Evolutionary conservation across 1,140 invertebrate genomes (phyloP), one percentile per base, ranked within the genome.

Genomic region (Drosophila persimilis): DNA sequence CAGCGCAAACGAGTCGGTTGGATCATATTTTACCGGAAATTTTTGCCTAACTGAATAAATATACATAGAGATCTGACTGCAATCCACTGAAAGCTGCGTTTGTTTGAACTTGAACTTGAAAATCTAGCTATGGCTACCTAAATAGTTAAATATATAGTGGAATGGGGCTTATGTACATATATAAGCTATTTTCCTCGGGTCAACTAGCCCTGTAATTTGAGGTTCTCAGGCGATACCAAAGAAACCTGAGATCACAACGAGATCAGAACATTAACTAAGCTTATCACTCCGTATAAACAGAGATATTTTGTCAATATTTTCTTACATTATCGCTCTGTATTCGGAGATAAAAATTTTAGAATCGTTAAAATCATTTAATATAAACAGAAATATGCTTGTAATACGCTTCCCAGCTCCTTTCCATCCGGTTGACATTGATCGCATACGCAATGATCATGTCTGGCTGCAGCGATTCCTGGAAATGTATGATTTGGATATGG

Each of bases 391-490:
- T 69, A 50, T 48, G 51, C 56, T 35, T 48, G 2, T 13, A 57
- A 43, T 67, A 66, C 6, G 2, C 44, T 39, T 50, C 0, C 2
- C 50, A 91, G 90, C 9, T 2, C 65, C 79, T 11, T 91, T 95
- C 79, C 95, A 96, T 92, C 90, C 93, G 3, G 92, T 93, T 41
- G 96, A 97, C 92, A 91, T 97, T 35, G 92, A 93, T 45, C 93
- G 94, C 63, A 92, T 96, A 46, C 94, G 94, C 78, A 94, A 91
- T 55, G 93, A 94, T 76, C 93, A 97, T 91, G 89, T 93, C 7
- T 97, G 95, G 94, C 89, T 96, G 4, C 91, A 91, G 61, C 91
- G 95, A 47, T 97, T 97, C 89, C 91, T 97, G 24, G 92, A 95
- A 66, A 94, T 95, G 89, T 91, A 94, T 78, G 95, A 96, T 64